These are phyloP conservation scores for Butorides virescens DNA, from an alignment of 2,113 vertebrate species.

Conservation along the genomic window DNA sequence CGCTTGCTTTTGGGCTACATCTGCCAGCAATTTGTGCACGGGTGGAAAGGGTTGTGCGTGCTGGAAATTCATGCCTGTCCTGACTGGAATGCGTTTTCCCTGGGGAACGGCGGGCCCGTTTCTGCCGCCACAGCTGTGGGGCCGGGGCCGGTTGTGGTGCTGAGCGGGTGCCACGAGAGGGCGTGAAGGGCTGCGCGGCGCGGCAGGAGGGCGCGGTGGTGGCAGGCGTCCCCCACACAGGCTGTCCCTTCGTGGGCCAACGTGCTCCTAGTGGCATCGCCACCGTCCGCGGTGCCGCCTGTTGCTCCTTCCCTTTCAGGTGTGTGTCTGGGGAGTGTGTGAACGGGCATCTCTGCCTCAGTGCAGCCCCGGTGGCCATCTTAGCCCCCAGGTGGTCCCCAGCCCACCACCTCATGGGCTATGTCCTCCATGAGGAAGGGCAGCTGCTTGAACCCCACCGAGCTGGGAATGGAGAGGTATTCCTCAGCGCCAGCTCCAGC, in stretches of 20 bases:
- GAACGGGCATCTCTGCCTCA: fast-evolving
- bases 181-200: background rate
- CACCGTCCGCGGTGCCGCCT: fast-evolving
- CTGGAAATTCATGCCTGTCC: background rate
- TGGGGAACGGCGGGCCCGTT: fast-evolving
- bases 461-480: background rate
- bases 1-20: background rate
- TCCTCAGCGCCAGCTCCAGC: fast-evolving
- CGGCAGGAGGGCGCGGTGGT: background rate
- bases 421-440: fast-evolving
- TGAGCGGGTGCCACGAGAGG: background rate
- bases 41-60: fast-evolving
- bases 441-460: background rate
- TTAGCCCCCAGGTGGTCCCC: background rate
- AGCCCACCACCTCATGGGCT: fast-evolving
- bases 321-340: fast-evolving
- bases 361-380: background rate
- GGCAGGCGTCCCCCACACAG: background rate
- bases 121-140: background rate
- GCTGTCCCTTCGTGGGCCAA: fast-evolving
- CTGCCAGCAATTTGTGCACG: fast-evolving
- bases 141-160: background rate
- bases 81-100: fast-evolving
- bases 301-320: background rate
- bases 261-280: fast-evolving